Evolutionary conservation across 2,113 vertebrate genomes (phyloP).

Genomic region (Catharus fuscescens): DNA sequence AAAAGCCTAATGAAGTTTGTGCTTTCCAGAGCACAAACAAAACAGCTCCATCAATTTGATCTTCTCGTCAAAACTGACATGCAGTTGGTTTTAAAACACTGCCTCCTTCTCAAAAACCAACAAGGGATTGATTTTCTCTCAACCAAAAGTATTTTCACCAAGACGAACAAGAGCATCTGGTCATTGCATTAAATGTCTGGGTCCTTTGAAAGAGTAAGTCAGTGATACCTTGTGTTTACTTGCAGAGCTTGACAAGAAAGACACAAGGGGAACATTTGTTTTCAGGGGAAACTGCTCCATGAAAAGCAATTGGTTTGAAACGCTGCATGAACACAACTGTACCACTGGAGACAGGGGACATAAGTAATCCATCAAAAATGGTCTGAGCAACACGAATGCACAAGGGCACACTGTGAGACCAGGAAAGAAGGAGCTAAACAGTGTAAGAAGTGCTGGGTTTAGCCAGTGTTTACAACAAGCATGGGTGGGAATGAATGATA

Average conservation of each 20-base stretch:
- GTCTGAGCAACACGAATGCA: background rate
- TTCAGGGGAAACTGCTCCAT: background rate
- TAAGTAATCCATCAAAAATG: background rate
- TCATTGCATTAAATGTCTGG: background rate
- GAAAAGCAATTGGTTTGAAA: constrained; percentile 17
- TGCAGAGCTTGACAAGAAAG: background rate
- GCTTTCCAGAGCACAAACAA: constrained; percentile 35
- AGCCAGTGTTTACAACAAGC: background rate
- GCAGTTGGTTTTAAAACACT: constrained; percentile 35
- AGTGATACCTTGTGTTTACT: constrained; percentile 17
- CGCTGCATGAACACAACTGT: background rate
- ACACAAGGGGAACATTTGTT: constrained; percentile 19
- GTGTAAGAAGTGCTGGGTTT: background rate
- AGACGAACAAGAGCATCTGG: background rate
- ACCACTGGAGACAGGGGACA: background rate
- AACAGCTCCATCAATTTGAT: constrained; percentile 44
- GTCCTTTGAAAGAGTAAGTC: constrained; percentile 37
- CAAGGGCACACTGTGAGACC: background rate
- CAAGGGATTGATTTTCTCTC: constrained; percentile 32
- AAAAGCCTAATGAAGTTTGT: constrained; percentile 46
- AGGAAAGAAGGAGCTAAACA: background rate
- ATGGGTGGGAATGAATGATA: background rate
- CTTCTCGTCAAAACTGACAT: constrained; percentile 10
- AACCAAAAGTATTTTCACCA: constrained; percentile 8
- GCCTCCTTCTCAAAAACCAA: constrained; percentile 35